Percentiles rank a stretch among this genome's conserved stretches.
phyloP scores from a whole-genome alignment of 2,113 vertebrate species.

The Carassius carassius region DNA sequence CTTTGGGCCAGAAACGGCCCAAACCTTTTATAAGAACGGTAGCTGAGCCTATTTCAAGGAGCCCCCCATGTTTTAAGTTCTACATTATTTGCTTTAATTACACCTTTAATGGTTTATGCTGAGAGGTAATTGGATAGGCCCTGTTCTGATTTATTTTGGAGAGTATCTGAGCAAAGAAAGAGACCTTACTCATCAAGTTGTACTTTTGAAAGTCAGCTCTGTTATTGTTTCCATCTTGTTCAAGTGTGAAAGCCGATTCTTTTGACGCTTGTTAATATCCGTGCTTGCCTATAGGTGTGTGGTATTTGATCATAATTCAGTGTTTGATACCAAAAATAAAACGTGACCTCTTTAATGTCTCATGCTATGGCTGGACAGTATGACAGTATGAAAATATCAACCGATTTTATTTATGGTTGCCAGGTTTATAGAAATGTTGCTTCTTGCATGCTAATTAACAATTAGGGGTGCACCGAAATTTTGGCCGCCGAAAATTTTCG shows the following conservation, averaged over 20 bases:
- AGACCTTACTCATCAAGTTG: not conserved
- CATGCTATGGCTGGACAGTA: not conserved
- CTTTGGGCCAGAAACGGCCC: constrained; percentile 58
- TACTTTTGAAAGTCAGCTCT: not conserved
- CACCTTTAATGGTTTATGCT: constrained; percentile 66
- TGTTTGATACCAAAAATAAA: not conserved
- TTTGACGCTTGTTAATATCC: not conserved
- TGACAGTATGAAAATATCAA: not conserved
- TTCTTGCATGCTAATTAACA: not conserved
- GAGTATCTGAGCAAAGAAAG: not conserved
- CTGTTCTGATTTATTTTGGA: constrained; percentile 60
- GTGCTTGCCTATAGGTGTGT: not conserved
- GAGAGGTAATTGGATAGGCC: constrained; percentile 64
- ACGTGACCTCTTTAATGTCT: not conserved
- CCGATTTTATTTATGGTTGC: not conserved
- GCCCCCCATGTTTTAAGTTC: constrained; percentile 18
- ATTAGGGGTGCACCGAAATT: too few species aligned
- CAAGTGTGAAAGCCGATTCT: not conserved
- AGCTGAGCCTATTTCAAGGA: constrained; percentile 52
- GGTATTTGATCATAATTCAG: not conserved
- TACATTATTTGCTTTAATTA: constrained; percentile 37
- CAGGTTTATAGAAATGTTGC: not conserved
- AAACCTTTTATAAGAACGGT: constrained; percentile 19
- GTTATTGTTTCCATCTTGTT: not conserved
- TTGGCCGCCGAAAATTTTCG: too few species aligned